These are phyloP conservation scores for Drosophila seguyi DNA, from an alignment of 1,140 invertebrate species.

Conservation along the genomic window DNA sequence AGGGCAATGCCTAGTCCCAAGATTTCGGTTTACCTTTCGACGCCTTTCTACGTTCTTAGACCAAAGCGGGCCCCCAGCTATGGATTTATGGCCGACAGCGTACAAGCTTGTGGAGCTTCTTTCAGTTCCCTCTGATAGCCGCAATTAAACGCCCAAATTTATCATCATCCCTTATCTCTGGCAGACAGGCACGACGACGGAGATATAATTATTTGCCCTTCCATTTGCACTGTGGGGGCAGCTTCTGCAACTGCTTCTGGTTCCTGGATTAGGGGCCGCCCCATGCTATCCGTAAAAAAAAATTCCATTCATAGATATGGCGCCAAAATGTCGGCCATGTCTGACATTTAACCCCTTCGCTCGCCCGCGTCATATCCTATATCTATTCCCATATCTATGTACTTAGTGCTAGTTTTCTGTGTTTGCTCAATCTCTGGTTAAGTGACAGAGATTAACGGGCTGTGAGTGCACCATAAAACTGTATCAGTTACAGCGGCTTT, in stretches of 20 bases:
- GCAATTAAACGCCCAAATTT: slow-evolving; percentile 45
- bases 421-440: slow-evolving; percentile 22
- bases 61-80: slow-evolving; percentile 22
- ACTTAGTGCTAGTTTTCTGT: background rate
- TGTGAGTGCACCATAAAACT: slow-evolving; percentile 10
- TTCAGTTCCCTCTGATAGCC: background rate
- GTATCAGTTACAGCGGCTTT: slow-evolving; percentile 20
- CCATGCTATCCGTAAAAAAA: slow-evolving; percentile 36
- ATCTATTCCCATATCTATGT: background rate
- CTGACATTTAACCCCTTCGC: slow-evolving; percentile 11
- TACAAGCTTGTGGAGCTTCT: slow-evolving; percentile 9
- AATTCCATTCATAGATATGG: slow-evolving; percentile 63
- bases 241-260: slow-evolving; percentile 19
- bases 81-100: slow-evolving; percentile 16
- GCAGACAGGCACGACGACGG: slow-evolving; percentile 12
- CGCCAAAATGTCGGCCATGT: slow-evolving; percentile 24
- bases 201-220: slow-evolving; percentile 42
- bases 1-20: slow-evolving; percentile 40
- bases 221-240: slow-evolving; percentile 26
- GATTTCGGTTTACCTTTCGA: slow-evolving; percentile 11
- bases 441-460: slow-evolving; percentile 23
- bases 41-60: background rate
- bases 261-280: slow-evolving; percentile 17
- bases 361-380: background rate
- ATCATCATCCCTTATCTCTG: slow-evolving; percentile 61